Percentiles rank a stretch among this genome's conserved stretches.
Evolutionary conservation across 2,113 vertebrate genomes (phyloP).

Genomic region (Spilogale gracilis): DNA sequence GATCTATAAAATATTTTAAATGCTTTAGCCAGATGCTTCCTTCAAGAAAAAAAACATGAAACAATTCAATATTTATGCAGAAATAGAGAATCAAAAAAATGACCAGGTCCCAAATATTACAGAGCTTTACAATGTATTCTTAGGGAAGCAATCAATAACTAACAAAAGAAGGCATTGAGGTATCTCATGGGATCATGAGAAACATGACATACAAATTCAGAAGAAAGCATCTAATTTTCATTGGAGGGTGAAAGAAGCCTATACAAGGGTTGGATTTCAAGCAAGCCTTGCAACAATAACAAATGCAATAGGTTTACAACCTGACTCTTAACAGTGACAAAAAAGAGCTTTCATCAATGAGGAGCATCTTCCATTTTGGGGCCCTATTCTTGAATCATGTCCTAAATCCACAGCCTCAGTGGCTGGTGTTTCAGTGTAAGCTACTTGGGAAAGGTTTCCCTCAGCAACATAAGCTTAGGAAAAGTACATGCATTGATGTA

Average conservation of each 20-base stretch:
- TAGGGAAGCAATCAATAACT: neutral
- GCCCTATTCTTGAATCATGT: neutral
- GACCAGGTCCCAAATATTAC: neutral
- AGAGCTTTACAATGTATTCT: neutral
- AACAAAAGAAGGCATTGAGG: neutral
- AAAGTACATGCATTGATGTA: slow-evolving; percentile 63
- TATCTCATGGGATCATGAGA: neutral
- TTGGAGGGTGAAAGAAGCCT: neutral
- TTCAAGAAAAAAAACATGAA: slow-evolving; percentile 4
- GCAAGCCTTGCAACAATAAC: neutral
- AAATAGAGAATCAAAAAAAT: neutral
- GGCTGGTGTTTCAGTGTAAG: neutral
- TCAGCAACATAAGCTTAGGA: neutral
- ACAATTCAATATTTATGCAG: slow-evolving; percentile 11
- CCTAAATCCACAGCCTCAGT: neutral
- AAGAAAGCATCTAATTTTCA: neutral
- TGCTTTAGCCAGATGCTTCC: neutral
- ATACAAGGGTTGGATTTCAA: neutral
- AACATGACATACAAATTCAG: neutral
- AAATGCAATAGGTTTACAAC: neutral
- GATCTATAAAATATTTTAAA: neutral
- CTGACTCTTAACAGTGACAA: neutral
- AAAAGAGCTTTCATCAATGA: neutral
- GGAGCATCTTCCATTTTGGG: neutral
- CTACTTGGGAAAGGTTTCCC: slow-evolving; percentile 34